Conservation (phyloP, 2,888 invertebrate species). For the Drosophila subquinaria region DNA sequence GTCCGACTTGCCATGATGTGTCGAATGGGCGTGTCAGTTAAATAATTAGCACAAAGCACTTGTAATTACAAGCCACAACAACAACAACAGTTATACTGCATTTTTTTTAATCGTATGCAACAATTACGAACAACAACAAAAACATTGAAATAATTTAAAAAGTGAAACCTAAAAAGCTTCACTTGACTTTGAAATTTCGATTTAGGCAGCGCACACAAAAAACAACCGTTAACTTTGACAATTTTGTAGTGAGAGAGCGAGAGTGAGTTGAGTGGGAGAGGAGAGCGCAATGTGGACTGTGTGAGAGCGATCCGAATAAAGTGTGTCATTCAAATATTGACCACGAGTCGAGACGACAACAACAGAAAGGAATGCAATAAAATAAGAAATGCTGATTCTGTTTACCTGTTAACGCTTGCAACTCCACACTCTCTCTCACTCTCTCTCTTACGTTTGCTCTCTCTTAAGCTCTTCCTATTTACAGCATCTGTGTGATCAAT, state of each 20-base stretch:
- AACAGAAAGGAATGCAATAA: constrained; percentile 38
- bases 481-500: constrained; percentile 28
- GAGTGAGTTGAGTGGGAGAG: not conserved
- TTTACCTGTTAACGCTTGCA: constrained; percentile 29
- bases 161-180: constrained; percentile 55
- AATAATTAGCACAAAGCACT: constrained; percentile 51
- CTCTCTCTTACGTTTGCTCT: not conserved
- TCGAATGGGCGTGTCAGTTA: constrained; percentile 40
- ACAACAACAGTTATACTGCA: constrained; percentile 22
- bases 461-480: not conserved
- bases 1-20: constrained; percentile 26
- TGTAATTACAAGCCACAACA: constrained; percentile 34
- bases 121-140: constrained; percentile 28
- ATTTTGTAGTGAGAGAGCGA: constrained; percentile 1
- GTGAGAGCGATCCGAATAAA: constrained; percentile 33
- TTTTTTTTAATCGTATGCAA: constrained; percentile 24
- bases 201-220: constrained; percentile 8
- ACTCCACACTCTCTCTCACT: constrained; percentile 15
- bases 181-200: constrained; percentile 51
- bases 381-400: constrained; percentile 36
- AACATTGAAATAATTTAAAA: constrained; percentile 37
- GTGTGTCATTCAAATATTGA: constrained; percentile 70
- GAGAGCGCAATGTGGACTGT: not conserved
- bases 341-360: constrained; percentile 13
- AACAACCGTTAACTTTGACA: constrained; percentile 46